Base-by-base conservation (phyloP, 2,888 invertebrate genomes). In the Mimas tiliae region DNA sequence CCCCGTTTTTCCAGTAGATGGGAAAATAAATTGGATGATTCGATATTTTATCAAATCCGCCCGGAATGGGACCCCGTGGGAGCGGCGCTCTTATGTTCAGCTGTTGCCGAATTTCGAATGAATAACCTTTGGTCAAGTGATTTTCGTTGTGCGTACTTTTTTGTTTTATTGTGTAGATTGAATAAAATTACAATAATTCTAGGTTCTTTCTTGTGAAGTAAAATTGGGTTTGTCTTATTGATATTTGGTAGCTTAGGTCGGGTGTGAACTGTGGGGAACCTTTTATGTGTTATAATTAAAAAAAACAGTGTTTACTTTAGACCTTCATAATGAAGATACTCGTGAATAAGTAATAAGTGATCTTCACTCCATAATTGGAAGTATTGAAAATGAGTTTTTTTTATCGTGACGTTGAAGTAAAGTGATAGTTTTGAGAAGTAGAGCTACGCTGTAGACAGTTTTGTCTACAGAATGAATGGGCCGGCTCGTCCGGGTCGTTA, bases 21-120 rank as follows among this genome's bases (percentile, higher is more conserved):
- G 74, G 73, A 72, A 77, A 77, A 80, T 79, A 81, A 81, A 82
- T 80, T 81, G 75, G 72, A 72, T 74, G 73, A 78, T 79, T 74
- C 76, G 72, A 76, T 77, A 75, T 80, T 83, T 80, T 80, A 80
- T 81, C 77, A 78, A 83, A 79, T 81, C 76, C 75, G 63, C 66
- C 67, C 62, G 53, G 21, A 66, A 66, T 66, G 27, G 63, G 33
- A 19, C 45, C 52, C 52, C 38, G 47, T 52, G 66, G 62, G 66
- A 65, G 38, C 16, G 58, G 11, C 58, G 38, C 58, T 42, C 42
- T 58, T 58, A 58, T 34, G 58, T 38, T 42, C 58, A 58, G 58
- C 58, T 58, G 58, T 58, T 42, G 42, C 58, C 58, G 38, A 58
- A 42, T 42, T 42, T 38, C 42, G 38, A 19, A 58, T 42, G 58